Evolutionary conservation across 2,113 vertebrate genomes (phyloP).

Genomic region (Bubo scandiacus): DNA sequence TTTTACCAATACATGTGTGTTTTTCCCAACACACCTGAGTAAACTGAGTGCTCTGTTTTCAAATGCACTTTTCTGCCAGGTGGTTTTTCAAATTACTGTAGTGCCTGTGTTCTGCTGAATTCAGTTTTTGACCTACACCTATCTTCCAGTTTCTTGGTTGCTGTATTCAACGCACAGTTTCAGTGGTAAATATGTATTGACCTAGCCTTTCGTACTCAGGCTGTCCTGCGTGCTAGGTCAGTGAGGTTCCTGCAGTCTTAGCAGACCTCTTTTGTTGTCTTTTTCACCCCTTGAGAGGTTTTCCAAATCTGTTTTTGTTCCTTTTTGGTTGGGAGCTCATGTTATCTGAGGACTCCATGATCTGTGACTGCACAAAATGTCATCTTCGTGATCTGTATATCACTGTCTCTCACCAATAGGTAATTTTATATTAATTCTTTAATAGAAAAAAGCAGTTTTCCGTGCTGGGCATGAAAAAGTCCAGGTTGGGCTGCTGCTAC

Average conservation of each 20-base stretch:
- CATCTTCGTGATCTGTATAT: not conserved
- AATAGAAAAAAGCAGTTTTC: not conserved
- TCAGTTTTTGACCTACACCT: not conserved
- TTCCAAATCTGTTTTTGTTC: not conserved
- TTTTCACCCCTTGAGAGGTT: not conserved
- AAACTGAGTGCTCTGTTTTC: not conserved
- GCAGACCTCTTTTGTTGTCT: not conserved
- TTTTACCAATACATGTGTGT: not conserved
- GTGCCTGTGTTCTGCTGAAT: not conserved
- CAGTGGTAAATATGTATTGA: accelerated
- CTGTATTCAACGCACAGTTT: not conserved
- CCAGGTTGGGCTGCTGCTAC: not conserved
- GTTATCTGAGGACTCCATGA: not conserved
- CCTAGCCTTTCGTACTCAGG: not conserved
- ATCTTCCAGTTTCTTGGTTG: accelerated
- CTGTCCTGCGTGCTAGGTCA: not conserved
- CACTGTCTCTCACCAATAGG: not conserved
- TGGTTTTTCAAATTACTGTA: not conserved
- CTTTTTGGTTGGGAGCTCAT: not conserved
- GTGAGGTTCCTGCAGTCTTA: not conserved
- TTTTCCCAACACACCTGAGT: not conserved
- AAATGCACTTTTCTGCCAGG: not conserved
- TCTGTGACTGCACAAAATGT: not conserved
- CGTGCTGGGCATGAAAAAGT: not conserved
- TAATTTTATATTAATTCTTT: not conserved